These are phyloP conservation scores for Nipponacmea schrenckii DNA, from an alignment of 2,888 invertebrate genomes.

Conservation along the genomic window DNA sequence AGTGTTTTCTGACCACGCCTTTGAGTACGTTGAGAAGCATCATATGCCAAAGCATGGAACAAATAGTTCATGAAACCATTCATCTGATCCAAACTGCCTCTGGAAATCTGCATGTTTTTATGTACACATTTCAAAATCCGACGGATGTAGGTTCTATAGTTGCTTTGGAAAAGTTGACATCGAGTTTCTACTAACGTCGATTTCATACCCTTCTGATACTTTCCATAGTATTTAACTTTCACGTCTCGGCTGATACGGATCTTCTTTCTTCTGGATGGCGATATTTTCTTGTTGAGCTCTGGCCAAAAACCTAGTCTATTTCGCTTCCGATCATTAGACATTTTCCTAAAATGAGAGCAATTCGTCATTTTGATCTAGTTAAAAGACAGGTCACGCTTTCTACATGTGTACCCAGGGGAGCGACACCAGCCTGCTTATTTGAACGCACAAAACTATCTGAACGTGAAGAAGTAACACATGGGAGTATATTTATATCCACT, in stretches of 20 bases:
- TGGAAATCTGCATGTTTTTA: background rate
- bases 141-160: background rate
- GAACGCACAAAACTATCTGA: no score
- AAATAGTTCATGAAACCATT: conserved; percentile 2
- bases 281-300: background rate
- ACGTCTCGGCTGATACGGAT: background rate
- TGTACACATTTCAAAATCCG: background rate
- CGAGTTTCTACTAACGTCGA: background rate
- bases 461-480: no score
- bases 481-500: no score
- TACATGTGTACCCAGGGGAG: no score
- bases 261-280: background rate
- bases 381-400: no score
- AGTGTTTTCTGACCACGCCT: background rate
- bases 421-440: no score
- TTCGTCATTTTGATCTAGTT: no score
- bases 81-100: background rate
- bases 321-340: no score
- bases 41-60: background rate
- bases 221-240: background rate
- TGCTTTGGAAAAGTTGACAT: background rate
- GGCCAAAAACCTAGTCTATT: no score
- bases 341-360: no score
- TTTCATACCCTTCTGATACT: background rate
- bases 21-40: background rate